phyloP scores from a whole-genome alignment of 2,113 vertebrate species.

The Podarcis cretensis region DNA sequence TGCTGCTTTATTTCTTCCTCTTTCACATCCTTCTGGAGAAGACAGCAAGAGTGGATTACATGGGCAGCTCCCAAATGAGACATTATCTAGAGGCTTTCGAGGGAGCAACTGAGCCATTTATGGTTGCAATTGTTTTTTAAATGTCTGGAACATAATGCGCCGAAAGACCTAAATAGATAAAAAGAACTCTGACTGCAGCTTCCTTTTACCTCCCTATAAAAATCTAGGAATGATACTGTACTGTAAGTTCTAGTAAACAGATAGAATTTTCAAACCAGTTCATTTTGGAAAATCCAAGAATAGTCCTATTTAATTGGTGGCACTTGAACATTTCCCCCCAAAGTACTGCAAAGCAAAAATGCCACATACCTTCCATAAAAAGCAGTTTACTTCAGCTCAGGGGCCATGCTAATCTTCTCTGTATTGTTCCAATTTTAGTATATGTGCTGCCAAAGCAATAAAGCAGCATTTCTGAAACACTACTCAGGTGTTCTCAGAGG shows the following conservation, averaged over 20 bases:
- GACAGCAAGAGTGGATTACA: background rate
- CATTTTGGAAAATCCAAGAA: background rate
- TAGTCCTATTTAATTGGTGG: background rate
- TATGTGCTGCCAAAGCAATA: background rate
- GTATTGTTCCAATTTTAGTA: too few species aligned
- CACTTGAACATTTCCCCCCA: background rate
- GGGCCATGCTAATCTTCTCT: too few species aligned
- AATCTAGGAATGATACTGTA: background rate
- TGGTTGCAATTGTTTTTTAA: background rate
- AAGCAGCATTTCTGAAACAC: background rate
- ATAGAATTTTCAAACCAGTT: background rate
- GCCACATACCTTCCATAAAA: background rate
- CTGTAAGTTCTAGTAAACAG: background rate
- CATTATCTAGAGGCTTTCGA: background rate
- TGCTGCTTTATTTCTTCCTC: background rate
- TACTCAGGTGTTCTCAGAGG: background rate
- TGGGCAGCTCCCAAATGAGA: background rate
- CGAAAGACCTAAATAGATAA: background rate
- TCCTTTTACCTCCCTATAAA: background rate
- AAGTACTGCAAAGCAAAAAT: background rate
- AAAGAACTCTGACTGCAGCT: background rate
- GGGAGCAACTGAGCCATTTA: background rate
- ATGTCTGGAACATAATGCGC: background rate
- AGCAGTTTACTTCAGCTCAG: background rate
- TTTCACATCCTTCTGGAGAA: background rate